Conservation (phyloP, 2,888 invertebrate genomes). For the Meta bourneti region DNA sequence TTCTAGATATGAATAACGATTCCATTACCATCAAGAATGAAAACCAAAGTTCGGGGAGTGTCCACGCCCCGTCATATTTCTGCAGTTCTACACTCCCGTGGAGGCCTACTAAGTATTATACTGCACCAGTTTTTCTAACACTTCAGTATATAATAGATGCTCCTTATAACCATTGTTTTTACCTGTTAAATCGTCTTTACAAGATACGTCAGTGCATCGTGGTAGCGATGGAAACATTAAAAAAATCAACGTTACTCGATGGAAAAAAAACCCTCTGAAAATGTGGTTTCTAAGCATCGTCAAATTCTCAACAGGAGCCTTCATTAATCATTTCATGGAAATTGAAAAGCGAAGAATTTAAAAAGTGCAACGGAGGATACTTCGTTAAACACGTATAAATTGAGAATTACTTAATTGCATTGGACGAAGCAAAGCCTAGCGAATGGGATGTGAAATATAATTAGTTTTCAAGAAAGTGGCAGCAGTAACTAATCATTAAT, state of each 20-base stretch:
- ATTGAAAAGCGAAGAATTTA: neutral
- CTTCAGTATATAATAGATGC: too few species aligned
- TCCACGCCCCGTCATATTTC: too few species aligned
- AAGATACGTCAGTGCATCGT: too few species aligned
- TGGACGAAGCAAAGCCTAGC: neutral
- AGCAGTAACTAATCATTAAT: conserved; percentile 9
- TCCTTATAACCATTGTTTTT: too few species aligned
- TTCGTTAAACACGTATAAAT: conserved; percentile 27
- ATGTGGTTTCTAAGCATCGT: conserved; percentile 1
- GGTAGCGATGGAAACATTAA: neutral
- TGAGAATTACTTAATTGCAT: conserved; percentile 13
- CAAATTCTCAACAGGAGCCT: neutral
- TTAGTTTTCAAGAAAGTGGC: conserved; percentile 1
- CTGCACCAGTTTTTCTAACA: too few species aligned
- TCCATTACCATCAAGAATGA: too few species aligned
- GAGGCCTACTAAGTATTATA: too few species aligned
- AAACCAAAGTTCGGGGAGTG: too few species aligned
- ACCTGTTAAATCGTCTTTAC: too few species aligned
- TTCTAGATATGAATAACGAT: too few species aligned
- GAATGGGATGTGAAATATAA: neutral
- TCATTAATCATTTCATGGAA: neutral
- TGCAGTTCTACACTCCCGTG: too few species aligned
- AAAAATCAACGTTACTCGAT: neutral
- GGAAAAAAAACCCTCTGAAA: neutral
- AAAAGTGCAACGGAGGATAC: neutral